Conservation (phyloP, 2,113 vertebrate species). For the Pseudonaja textilis region DNA sequence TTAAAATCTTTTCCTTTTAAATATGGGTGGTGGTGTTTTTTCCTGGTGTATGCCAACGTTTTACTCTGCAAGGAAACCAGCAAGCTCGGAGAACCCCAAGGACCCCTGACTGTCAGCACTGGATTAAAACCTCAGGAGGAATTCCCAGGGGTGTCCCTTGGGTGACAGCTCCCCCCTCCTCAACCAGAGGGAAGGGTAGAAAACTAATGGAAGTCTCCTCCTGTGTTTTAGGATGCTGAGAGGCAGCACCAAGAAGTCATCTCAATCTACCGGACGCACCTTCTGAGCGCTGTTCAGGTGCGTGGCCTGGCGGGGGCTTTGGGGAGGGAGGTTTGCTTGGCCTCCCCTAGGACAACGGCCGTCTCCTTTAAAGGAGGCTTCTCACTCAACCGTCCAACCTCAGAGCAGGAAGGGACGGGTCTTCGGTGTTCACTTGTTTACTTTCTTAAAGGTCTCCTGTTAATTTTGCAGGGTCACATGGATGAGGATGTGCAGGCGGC, state of each 20-base stretch:
- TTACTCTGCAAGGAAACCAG: background rate
- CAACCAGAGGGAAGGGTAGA: background rate
- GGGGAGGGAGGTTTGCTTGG: background rate
- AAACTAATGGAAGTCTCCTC: background rate
- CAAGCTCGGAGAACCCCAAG: too few relatives aligned
- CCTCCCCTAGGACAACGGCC: background rate
- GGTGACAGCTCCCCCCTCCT: too few relatives aligned
- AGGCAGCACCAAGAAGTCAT: conserved; percentile 94
- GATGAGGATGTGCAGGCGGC: conserved; percentile 97
- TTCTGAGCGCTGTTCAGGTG: conserved; percentile 96
- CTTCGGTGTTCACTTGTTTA: too few relatives aligned
- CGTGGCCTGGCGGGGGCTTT: background rate
- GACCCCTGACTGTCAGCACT: background rate
- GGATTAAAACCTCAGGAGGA: background rate
- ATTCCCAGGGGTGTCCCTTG: background rate
- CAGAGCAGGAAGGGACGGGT: background rate
- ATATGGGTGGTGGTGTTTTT: background rate
- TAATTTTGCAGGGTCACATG: conserved; percentile 88
- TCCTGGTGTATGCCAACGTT: background rate
- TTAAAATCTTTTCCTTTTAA: background rate
- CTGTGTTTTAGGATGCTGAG: conserved; percentile 80
- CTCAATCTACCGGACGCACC: conserved; percentile 92
- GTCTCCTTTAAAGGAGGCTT: background rate
- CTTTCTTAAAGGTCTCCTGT: background rate
- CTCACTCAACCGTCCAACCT: background rate